Conservation (phyloP, 2,113 vertebrate species). For the Sturnus vulgaris region DNA sequence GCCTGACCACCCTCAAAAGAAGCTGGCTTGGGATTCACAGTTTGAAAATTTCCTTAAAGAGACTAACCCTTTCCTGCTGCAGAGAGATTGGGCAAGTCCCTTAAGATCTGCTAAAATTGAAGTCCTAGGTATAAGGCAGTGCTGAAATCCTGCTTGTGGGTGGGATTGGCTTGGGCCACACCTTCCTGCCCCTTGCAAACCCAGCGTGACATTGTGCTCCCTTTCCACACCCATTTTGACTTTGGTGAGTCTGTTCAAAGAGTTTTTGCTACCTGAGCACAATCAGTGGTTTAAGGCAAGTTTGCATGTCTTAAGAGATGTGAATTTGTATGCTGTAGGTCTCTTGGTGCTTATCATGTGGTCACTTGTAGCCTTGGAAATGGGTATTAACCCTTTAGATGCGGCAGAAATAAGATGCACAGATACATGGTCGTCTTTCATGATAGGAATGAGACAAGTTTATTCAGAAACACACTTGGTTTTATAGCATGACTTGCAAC, state of each 20-base stretch:
- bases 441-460: no score
- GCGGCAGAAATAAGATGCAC: no score
- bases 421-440: no score
- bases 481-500: no score
- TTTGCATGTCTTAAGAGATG: fast-evolving
- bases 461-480: no score
- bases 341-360: fast-evolving
- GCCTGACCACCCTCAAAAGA: background rate
- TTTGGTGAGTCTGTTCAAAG: background rate
- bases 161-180: background rate
- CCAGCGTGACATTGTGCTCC: fast-evolving
- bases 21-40: background rate
- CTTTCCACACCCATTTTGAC: background rate
- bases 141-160: background rate
- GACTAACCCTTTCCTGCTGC: background rate
- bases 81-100: background rate
- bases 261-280: background rate
- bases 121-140: background rate
- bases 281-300: background rate
- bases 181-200: background rate
- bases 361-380: background rate
- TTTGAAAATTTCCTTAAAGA: background rate
- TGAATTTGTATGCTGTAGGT: background rate
- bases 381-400: no score
- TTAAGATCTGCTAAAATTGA: background rate